A percentile compares a stretch with the other conserved stretches of the same genome.
Conservation (phyloP, 2,797 vertebrate genomes). For the Myotis myotis region DNA sequence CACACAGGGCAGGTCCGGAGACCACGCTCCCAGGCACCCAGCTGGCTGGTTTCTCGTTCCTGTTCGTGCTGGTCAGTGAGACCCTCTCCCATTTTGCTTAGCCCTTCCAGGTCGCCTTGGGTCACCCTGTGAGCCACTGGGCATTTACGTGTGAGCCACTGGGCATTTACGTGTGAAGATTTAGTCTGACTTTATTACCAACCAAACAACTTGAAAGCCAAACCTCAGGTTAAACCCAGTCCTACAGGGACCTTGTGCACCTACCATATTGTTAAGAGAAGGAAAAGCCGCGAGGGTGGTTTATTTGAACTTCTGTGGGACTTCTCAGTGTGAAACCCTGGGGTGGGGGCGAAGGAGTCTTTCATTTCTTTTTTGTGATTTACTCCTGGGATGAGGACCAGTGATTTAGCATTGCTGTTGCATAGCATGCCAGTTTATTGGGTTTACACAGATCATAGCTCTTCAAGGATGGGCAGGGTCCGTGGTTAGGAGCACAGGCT, state of each 20-base stretch:
- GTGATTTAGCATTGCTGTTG: neutral
- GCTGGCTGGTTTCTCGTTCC: neutral
- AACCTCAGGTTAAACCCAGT: neutral
- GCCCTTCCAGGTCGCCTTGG: neutral
- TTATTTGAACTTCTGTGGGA: neutral
- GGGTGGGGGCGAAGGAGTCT: neutral
- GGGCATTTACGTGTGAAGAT: neutral
- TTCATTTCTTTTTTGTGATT: neutral
- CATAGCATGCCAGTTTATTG: neutral
- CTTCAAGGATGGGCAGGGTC: neutral
- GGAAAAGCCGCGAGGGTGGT: neutral
- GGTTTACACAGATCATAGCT: neutral
- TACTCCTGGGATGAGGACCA: neutral
- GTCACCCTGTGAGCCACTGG: neutral
- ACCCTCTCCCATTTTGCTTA: neutral
- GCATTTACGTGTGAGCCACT: neutral
- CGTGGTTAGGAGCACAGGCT: accelerated
- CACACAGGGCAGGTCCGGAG: neutral
- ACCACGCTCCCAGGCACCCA: neutral
- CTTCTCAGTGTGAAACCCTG: neutral
- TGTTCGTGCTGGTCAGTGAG: neutral
- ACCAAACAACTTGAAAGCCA: neutral
- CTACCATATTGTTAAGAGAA: neutral
- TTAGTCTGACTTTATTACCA: neutral
- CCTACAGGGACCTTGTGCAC: neutral